A percentile compares a stretch with the other conserved stretches of the same genome.
Conservation (phyloP, 23 tunicate species). For the Phallusia fumigata region DNA sequence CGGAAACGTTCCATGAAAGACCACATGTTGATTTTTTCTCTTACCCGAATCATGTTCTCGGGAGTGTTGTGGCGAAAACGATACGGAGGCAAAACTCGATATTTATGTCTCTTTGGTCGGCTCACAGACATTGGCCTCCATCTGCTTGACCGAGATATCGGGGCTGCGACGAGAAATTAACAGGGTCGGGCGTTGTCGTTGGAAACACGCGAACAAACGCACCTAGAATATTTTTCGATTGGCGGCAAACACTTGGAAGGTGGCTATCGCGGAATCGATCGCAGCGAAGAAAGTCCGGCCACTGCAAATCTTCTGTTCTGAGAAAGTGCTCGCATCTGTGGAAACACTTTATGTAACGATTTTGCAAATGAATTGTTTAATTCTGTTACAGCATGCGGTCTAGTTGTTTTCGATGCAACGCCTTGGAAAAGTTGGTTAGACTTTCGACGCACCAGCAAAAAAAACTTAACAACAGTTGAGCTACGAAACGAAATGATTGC, state of each 20-base stretch:
- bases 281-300: constrained; percentile 67
- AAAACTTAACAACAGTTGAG: too few relatives aligned
- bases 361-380: too few relatives aligned
- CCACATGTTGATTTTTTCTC: too few relatives aligned
- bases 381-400: too few relatives aligned
- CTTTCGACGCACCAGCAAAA: too few relatives aligned
- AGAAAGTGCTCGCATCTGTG: constrained; percentile 37
- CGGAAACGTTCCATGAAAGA: too few relatives aligned
- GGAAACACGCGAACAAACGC: not conserved
- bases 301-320: constrained; percentile 14
- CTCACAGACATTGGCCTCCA: not conserved
- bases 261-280: constrained; percentile 22
- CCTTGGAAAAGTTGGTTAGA: too few relatives aligned
- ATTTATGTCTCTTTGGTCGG: not conserved
- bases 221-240: constrained; percentile 31
- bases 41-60: constrained; percentile 19
- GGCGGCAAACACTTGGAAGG: constrained; percentile 36
- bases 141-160: constrained; percentile 15
- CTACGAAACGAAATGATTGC: too few relatives aligned
- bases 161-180: not conserved
- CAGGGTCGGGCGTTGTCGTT: not conserved
- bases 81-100: not conserved
- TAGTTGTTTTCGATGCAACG: too few relatives aligned
- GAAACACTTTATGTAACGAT: too few relatives aligned
- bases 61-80: constrained; percentile 8